Evolutionary conservation across 2,113 vertebrate genomes (phyloP).

Genomic region (Labeo catla): DNA sequence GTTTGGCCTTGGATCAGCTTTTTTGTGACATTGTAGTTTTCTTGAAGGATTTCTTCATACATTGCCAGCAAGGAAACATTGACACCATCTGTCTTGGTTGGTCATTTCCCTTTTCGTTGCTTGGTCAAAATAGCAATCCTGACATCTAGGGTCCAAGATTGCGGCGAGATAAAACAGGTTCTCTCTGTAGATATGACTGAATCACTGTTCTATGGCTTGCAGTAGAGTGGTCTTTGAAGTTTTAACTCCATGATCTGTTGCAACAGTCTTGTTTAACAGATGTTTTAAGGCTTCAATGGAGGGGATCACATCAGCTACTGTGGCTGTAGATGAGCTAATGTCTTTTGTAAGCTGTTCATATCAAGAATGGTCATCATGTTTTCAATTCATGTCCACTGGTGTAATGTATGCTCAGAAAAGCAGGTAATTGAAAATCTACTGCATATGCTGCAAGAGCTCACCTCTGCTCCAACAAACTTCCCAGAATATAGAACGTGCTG

Average conservation of each 20-base stretch:
- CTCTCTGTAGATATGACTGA: conserved; percentile 14
- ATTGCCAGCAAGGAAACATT: not conserved
- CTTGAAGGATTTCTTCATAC: not conserved
- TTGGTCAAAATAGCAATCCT: not conserved
- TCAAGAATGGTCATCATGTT: conserved; percentile 30
- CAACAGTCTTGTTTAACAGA: conserved; percentile 1
- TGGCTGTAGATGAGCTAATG: not conserved
- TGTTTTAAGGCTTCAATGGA: not conserved
- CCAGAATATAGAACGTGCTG: not conserved
- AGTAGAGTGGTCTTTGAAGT: not conserved
- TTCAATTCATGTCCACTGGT: conserved; percentile 11
- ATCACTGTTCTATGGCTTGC: not conserved
- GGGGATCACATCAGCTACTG: conserved; percentile 8
- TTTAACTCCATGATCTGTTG: not conserved
- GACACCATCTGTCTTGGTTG: not conserved
- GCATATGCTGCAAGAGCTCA: not conserved
- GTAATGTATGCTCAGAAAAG: not conserved
- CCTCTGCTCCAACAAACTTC: not conserved
- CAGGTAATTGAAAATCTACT: not conserved
- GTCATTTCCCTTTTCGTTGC: not conserved
- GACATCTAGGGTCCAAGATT: not conserved
- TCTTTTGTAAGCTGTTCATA: conserved; percentile 30
- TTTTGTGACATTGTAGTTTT: not conserved
- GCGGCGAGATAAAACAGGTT: not conserved
- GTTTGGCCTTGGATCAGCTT: not conserved